Evolutionary conservation across 2,797 vertebrate genomes (phyloP), one percentile per base, ranked within the genome.

Genomic region (Pitangus sulphuratus): DNA sequence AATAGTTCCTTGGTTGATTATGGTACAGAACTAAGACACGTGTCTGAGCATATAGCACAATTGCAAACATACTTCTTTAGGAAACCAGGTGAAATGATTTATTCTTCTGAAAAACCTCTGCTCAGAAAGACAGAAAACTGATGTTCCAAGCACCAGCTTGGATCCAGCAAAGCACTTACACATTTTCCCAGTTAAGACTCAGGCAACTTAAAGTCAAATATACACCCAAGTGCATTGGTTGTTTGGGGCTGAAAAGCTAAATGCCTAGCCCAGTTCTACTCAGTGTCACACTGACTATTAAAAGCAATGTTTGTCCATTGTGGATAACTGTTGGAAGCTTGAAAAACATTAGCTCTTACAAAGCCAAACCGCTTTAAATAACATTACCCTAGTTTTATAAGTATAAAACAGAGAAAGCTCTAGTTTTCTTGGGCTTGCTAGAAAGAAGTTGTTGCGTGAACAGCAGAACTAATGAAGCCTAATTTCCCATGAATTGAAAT

Each of bases 401-500:
- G n/a, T 58, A 35, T 14, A 91, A 96, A 92, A 58, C 60, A 60
- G 45, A 66, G 51, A 64, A 70, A 64, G 9, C 25, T 30, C 33
- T 8, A 12, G 5, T 42, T 94, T 85, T 70, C 80, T 61, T 60
- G 77, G 14, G 30, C 35, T 69, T 84, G 66, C 31, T 33, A 89
- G 77, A 72, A 79, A 70, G 48, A 62, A 35, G 57, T 39, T 26
- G 28, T 50, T 78, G 44, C 56, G 39, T 60, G 62, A 95, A 56
- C 56, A 92, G 89, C 84, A 93, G 89, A 95, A 90, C 70, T 89
- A 91, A 92, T 21, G n/a, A 87, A 72, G 51, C 33, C 37, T 62
- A 42, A 82, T 77, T 91, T 93, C 84, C 22, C 81, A 87, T 66
- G 83, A 83, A 90, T 90, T 92, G 39, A 65, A 62, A 22, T 68